Evolutionary conservation across 2,113 vertebrate species (phyloP).

Genomic region (Chinchilla lanigera): DNA sequence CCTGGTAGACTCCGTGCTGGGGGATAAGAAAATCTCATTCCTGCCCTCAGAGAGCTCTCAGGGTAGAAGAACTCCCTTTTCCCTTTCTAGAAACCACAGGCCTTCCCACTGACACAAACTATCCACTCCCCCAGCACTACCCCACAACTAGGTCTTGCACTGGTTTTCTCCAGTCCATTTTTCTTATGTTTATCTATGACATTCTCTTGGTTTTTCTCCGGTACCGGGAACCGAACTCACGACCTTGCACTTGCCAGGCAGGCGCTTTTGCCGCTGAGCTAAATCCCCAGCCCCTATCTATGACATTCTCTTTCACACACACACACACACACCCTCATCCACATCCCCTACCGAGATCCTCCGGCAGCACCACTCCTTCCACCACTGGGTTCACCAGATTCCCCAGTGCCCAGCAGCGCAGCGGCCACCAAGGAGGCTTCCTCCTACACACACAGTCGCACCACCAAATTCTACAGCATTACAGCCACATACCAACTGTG

Average conservation of each 20-base stretch:
- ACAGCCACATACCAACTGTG: neutral
- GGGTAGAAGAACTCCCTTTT: neutral
- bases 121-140: neutral
- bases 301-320: too few species aligned
- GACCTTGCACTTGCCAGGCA: too few species aligned
- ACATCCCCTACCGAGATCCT: neutral
- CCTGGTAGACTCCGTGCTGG: neutral
- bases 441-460: neutral
- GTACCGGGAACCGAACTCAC: too few species aligned
- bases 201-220: too few species aligned
- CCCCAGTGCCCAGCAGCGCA: neutral
- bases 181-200: conserved; percentile 8
- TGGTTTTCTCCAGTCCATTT: conserved; percentile 31
- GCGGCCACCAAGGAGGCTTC: neutral
- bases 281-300: too few species aligned
- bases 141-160: neutral
- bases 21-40: conserved; percentile 40
- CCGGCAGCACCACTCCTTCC: neutral
- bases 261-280: too few species aligned
- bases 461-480: neutral
- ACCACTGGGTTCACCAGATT: neutral
- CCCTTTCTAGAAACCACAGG: neutral
- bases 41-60: neutral
- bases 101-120: neutral
- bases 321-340: neutral